Evolutionary conservation across 1,140 invertebrate genomes (phyloP).

Genomic region (Dendroctonus ponderosae): DNA sequence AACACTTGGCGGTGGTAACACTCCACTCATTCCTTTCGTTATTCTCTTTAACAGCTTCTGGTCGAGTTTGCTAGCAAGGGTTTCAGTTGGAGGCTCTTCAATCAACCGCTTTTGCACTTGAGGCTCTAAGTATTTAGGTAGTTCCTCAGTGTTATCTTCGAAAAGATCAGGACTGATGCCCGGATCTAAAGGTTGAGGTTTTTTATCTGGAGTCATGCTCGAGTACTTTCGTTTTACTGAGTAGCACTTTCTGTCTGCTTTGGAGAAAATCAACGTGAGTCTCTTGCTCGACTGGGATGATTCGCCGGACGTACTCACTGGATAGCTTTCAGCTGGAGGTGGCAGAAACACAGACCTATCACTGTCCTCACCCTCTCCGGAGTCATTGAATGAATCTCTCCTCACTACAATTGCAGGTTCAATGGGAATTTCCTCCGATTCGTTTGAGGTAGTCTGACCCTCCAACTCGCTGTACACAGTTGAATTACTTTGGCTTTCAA

Average conservation of each 20-base stretch:
- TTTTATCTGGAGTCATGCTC: slow-evolving; percentile 39
- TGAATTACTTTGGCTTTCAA: slow-evolving; percentile 32
- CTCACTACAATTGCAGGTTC: neutral
- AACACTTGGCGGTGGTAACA: slow-evolving; percentile 65
- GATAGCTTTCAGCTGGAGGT: slow-evolving; percentile 6
- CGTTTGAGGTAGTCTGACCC: slow-evolving; percentile 19
- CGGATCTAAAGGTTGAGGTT: slow-evolving; percentile 30
- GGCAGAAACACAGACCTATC: neutral
- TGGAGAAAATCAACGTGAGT: slow-evolving; percentile 36
- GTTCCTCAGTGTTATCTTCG: slow-evolving; percentile 49
- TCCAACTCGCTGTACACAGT: slow-evolving; percentile 37
- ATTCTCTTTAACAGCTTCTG: slow-evolving; percentile 45
- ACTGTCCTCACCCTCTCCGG: neutral
- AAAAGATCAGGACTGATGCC: slow-evolving; percentile 57
- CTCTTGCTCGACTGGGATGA: slow-evolving; percentile 22
- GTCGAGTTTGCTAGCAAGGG: slow-evolving; percentile 43
- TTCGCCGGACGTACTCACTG: slow-evolving; percentile 1
- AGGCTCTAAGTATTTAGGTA: slow-evolving; percentile 10
- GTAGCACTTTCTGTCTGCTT: slow-evolving; percentile 36
- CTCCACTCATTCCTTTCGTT: slow-evolving; percentile 56
- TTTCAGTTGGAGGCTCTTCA: slow-evolving; percentile 34
- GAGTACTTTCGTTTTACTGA: slow-evolving; percentile 33
- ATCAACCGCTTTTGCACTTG: neutral
- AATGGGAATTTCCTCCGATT: slow-evolving; percentile 32
- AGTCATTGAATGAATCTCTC: neutral